Evolutionary conservation across 2,113 vertebrate species (phyloP), one percentile per base, ranked within the genome.

Genomic region (Psittacula cyanocephala): DNA sequence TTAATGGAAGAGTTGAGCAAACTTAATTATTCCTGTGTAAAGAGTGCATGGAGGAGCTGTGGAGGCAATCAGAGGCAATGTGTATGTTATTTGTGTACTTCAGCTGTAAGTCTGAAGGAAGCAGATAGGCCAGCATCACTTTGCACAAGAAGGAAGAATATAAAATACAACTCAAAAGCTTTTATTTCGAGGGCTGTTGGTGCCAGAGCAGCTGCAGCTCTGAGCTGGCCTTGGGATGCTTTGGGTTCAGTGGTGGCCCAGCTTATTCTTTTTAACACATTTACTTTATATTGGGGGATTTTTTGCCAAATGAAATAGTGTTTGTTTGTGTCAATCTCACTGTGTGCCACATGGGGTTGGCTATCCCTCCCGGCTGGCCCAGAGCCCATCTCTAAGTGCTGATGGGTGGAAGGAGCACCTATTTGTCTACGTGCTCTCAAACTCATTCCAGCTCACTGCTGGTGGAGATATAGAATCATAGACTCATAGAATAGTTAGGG

Each of bases 1-100:
- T 91, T 94, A 63, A 70, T 92, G 91, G 92, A 67, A 67, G 50
- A 93, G 68, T 59, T 90, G 92, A 75, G 86, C 76, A 46, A 57
- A 55, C 59, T 57, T 63, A n/a, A 64, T 84, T 93, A 68, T 71
- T 86, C 37, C 35, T 49, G 83, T n/a, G 5, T 33, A 35, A 64
- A 33, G 12, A 50, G 50, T 2, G 2, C 17, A 2, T 3, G 59
- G 62, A 79, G 44, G 44, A 87, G 65, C 63, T 41, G 0, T 17
- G 77, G 81, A 68, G 50, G 27, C 11, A 3, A 1, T 19, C 11
- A 9, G 79, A 44, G 22, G 33, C 1, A 2, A 57, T 22, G 70
- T 6, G 12, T 22, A 1, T 82, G 70, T 37, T 17, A 0, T 22
- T 47, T 37, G 10, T 41, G 29, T 35, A 13, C 50, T 31, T 44